Percentiles rank a stretch among this genome's conserved stretches.
Evolutionary conservation across 2,113 vertebrate species (phyloP).

Genomic region (Stegostoma tigrinum): DNA sequence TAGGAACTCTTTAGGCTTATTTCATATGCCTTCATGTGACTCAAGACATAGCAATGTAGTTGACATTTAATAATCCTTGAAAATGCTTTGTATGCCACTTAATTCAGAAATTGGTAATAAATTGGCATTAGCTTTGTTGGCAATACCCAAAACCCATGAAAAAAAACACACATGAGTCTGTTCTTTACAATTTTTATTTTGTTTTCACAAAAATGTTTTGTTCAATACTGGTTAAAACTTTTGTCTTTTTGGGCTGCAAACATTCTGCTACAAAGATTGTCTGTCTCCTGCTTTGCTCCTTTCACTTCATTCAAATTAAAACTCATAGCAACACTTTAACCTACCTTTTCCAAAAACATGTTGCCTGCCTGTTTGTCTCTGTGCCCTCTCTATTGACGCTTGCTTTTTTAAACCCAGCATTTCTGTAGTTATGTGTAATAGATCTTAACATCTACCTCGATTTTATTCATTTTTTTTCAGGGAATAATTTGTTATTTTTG

Average conservation of each 20-base stretch:
- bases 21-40: not conserved
- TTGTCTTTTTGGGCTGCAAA: not conserved
- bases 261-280: not conserved
- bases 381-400: not conserved
- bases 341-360: not conserved
- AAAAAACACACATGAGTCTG: not conserved
- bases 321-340: not conserved
- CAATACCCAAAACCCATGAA: too few species aligned
- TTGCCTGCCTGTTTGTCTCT: not conserved
- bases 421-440: not conserved
- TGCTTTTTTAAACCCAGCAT: not conserved
- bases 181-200: not conserved
- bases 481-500: conserved; percentile 4
- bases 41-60: too few species aligned
- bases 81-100: too few species aligned
- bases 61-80: too few species aligned
- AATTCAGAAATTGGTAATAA: too few species aligned
- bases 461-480: not conserved
- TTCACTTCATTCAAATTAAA: not conserved
- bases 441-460: not conserved
- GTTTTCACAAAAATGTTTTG: too few species aligned
- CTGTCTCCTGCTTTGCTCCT: not conserved
- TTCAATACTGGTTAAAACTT: not conserved
- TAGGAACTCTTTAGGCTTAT: not conserved
- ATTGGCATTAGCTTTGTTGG: too few species aligned